These are phyloP conservation scores for Galeopsomyia nigrocyanea DNA, from an alignment of 2,888 invertebrate genomes.

Conservation along the genomic window DNA sequence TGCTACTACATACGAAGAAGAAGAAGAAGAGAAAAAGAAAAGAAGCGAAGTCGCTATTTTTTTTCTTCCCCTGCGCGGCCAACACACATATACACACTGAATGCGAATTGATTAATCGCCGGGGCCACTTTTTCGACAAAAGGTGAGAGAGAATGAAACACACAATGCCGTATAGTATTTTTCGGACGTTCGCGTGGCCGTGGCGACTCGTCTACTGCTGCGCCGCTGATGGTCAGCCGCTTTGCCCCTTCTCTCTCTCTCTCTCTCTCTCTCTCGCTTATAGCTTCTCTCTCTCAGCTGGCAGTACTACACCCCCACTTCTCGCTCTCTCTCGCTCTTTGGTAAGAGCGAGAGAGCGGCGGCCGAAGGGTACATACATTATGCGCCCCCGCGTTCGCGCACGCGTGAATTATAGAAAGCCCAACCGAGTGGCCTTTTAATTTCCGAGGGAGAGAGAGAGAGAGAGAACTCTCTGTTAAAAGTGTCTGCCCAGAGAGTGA, in stretches of 20 bases:
- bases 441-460: slow-evolving; percentile 46
- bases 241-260: slow-evolving; percentile 48
- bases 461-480: too few relatives aligned
- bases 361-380: slow-evolving; percentile 67
- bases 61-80: background rate
- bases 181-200: slow-evolving; percentile 59
- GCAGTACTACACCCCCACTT: slow-evolving; percentile 29
- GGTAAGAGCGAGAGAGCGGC: slow-evolving; percentile 49
- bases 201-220: slow-evolving; percentile 65
- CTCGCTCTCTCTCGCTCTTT: slow-evolving; percentile 58
- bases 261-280: background rate
- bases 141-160: background rate
- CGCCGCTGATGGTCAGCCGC: slow-evolving; percentile 63
- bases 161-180: slow-evolving; percentile 2
- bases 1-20: background rate
- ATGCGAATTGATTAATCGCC: slow-evolving; percentile 22
- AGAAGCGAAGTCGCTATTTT: slow-evolving; percentile 35
- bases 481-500: background rate
- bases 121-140: slow-evolving; percentile 5
- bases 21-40: slow-evolving; percentile 35
- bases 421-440: slow-evolving; percentile 57
- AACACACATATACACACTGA: background rate
- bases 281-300: slow-evolving; percentile 59
- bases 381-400: slow-evolving; percentile 54
- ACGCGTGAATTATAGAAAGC: slow-evolving; percentile 64